Evolutionary conservation across 2,797 vertebrate species (phyloP).

Genomic region (Threskiornis aethiopicus): DNA sequence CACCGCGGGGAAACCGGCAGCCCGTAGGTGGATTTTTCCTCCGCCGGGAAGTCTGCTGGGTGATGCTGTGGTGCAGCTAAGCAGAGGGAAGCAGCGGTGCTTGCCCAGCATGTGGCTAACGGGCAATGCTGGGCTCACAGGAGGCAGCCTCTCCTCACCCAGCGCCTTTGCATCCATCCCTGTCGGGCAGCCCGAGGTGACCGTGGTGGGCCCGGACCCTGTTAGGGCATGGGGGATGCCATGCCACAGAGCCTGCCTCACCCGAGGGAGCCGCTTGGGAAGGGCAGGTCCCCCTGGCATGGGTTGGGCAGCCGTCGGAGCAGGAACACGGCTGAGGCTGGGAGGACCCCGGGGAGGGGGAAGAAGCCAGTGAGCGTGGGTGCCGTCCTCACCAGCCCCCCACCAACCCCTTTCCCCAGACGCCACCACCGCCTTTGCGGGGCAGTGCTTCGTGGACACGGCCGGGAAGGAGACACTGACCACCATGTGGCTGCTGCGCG

Average conservation of each 20-base stretch:
- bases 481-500: conserved; percentile 41
- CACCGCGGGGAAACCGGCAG: fast-evolving
- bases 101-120: fast-evolving
- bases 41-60: neutral
- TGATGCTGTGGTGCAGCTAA: neutral
- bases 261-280: fast-evolving
- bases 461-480: neutral
- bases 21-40: fast-evolving
- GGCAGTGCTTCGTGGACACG: conserved; percentile 31
- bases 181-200: fast-evolving
- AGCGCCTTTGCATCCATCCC: too few relatives aligned
- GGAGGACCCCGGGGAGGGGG: neutral
- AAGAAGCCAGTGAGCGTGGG: fast-evolving
- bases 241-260: neutral
- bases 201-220: fast-evolving
- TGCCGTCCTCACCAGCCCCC: fast-evolving
- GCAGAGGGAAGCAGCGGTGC: neutral
- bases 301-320: neutral
- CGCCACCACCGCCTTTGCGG: neutral
- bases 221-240: fast-evolving
- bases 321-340: fast-evolving
- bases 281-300: fast-evolving
- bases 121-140: fast-evolving
- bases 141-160: neutral
- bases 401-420: neutral